Evolutionary conservation across 2,888 invertebrate species (phyloP).

Genomic region (Caenorhabditis afra): DNA sequence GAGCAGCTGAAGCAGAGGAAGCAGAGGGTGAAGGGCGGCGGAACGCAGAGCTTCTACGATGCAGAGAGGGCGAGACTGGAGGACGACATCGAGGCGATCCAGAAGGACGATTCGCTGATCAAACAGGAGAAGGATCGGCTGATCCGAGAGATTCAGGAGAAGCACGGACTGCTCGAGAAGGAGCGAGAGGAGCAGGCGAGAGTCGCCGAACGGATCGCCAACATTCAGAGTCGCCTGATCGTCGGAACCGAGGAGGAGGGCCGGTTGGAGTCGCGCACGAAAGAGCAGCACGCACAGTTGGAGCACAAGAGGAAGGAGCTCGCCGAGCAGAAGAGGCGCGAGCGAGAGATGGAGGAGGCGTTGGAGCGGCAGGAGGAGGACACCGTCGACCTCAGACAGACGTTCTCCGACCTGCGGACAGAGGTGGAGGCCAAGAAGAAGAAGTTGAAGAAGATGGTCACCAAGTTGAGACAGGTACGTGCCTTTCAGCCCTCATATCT

Average conservation of each 20-base stretch:
- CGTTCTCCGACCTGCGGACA: constrained; percentile 92
- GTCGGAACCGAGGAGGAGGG: constrained; percentile 85
- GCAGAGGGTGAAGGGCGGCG: constrained; percentile 76
- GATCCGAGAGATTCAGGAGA: constrained; percentile 50
- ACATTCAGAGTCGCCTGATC: constrained; percentile 94
- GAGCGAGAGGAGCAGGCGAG: constrained; percentile 79
- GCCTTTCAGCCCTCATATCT: too few species aligned
- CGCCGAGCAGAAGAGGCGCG: constrained; percentile 88
- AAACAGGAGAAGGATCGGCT: constrained; percentile 69
- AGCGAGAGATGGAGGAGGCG: constrained; percentile 94
- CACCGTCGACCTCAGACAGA: constrained; percentile 91
- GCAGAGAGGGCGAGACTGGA: constrained; percentile 82
- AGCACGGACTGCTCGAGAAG: constrained; percentile 46
- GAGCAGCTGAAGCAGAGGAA: constrained; percentile 68
- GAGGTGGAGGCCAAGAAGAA: constrained; percentile 97
- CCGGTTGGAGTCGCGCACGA: constrained; percentile 94
- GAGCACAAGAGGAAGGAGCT: constrained; percentile 91
- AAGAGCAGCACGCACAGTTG: constrained; percentile 92
- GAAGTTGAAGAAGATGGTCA: constrained; percentile 91
- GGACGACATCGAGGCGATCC: constrained; percentile 82
- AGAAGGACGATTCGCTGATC: constrained; percentile 77
- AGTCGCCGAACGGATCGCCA: constrained; percentile 80
- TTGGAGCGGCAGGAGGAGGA: constrained; percentile 95
- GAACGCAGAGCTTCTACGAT: constrained; percentile 67
- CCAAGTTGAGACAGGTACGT: constrained; percentile 84